Evolutionary conservation across 2,113 vertebrate genomes (phyloP), one percentile per base, ranked within the genome.

Genomic region (Podocnemis expansa): DNA sequence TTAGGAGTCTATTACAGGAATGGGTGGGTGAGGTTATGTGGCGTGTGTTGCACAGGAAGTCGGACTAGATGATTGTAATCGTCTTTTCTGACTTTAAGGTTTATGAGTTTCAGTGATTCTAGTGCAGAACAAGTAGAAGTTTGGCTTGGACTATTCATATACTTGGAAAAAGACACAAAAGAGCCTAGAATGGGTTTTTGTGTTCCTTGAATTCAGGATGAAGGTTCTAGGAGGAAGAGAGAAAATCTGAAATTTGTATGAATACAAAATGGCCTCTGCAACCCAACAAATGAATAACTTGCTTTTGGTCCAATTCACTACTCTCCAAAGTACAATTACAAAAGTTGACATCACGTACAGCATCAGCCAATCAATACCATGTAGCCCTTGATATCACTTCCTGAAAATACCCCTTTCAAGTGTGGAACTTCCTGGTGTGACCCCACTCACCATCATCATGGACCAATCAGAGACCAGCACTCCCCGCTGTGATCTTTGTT

Each of bases 391-490:
- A 25, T 12, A 56, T 56, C 80, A 25, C 52, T 81, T 55, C n/a
- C 80, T 81, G 80, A 56, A 81, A 76, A 76, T 43, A 75, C 21
- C 21, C 38, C 22, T 43, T 75, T 75, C 38, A 41, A 24, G 22
- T 13, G 22, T 43, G 25, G 73, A 76, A 45, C 38, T 76, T 45
- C 73, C 41, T 76, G 25, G 73, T 76, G 25, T 45, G 73, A 76
- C 41, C 73, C 25, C 73, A 45, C 4, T 76, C 73, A 45, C 22
- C 67, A 73, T 21, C 21, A 22, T 73, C 38, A n/a, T 41, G 41
- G 41, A 10, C 38, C 41, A 31, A 0, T 55, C 24, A 0, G 2
- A 27, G 70, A 56, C 29, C 24, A 3, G 76, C 4, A 0, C 3
- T 2, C 80, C 41, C 38, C 34, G 10, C 54, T 1, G 4, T 92